These are phyloP conservation scores for Carcina quercana DNA, from an alignment of 2,888 invertebrate genomes.

Conservation along the genomic window DNA sequence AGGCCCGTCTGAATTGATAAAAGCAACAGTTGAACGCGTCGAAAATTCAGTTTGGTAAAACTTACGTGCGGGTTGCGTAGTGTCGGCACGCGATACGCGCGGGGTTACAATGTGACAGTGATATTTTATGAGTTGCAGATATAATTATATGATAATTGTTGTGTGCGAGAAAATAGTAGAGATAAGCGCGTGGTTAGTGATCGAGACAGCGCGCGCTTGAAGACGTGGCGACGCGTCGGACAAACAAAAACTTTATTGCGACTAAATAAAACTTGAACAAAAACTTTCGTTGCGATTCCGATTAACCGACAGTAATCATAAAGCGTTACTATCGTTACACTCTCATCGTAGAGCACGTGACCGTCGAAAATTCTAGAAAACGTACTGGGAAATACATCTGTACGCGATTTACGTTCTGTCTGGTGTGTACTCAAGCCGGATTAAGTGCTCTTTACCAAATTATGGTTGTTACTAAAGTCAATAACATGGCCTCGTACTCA, in stretches of 20 bases:
- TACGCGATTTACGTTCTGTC: conserved; percentile 34
- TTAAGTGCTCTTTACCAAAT: conserved; percentile 54
- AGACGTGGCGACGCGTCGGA: conserved; percentile 62
- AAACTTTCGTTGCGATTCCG: conserved; percentile 49
- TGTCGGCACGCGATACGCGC: conserved; percentile 38
- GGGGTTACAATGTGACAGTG: conserved; percentile 62
- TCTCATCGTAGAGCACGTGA: conserved; percentile 46
- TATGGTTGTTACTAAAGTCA: conserved; percentile 69
- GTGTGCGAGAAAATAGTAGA: conserved; percentile 12
- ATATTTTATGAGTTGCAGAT: conserved; percentile 46
- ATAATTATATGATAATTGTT: conserved; percentile 36
- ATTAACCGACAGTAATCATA: conserved; percentile 39
- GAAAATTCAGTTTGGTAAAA: conserved; percentile 64
- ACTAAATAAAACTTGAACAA: conserved; percentile 52
- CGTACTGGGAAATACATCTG: conserved; percentile 33
- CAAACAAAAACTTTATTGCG: conserved; percentile 61
- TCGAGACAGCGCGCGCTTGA: conserved; percentile 35
- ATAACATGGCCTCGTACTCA: conserved; percentile 69
- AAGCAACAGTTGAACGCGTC: conserved; percentile 65
- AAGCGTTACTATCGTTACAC: conserved; percentile 41
- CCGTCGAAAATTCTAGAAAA: conserved; percentile 62
- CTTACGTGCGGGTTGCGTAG: conserved; percentile 38
- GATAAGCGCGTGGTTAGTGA: conserved; percentile 29
- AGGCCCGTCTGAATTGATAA: conserved; percentile 62
- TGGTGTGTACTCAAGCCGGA: conserved; percentile 48